Evolutionary conservation across 1,140 invertebrate genomes (phyloP).

Genomic region (Zaprionus capensis): DNA sequence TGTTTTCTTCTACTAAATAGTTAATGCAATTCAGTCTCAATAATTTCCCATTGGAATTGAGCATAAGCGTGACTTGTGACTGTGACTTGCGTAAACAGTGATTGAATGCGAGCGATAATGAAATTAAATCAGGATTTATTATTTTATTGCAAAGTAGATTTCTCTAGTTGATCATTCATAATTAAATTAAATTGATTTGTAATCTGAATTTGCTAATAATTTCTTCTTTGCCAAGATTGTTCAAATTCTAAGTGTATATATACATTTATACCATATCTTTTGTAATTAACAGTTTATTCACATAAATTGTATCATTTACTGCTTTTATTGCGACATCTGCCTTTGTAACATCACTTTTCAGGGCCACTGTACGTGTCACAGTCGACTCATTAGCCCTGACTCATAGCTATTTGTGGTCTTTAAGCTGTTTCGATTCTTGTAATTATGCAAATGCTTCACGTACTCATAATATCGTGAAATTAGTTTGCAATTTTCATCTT

Average conservation of each 20-base stretch:
- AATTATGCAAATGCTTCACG: neutral
- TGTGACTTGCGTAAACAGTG: slow-evolving; percentile 3
- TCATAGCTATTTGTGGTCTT: neutral
- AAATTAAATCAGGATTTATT: neutral
- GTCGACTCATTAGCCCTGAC: neutral
- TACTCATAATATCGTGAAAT: neutral
- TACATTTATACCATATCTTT: neutral
- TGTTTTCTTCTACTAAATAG: slow-evolving; percentile 17
- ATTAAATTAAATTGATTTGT: neutral
- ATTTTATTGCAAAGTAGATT: neutral
- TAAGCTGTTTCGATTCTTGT: neutral
- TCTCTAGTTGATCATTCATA: neutral
- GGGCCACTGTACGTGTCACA: neutral
- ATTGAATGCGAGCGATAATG: neutral
- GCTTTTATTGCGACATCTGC: neutral
- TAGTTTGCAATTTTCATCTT: neutral
- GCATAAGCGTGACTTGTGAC: slow-evolving; percentile 5
- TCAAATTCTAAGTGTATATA: neutral
- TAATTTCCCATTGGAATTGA: slow-evolving; percentile 6
- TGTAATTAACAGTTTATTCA: neutral
- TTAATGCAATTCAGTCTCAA: slow-evolving; percentile 25
- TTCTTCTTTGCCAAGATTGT: too few species aligned
- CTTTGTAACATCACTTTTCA: neutral
- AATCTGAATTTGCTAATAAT: neutral
- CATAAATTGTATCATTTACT: neutral